Evolutionary conservation across 2,113 vertebrate species (phyloP).

Genomic region (Indri indri): DNA sequence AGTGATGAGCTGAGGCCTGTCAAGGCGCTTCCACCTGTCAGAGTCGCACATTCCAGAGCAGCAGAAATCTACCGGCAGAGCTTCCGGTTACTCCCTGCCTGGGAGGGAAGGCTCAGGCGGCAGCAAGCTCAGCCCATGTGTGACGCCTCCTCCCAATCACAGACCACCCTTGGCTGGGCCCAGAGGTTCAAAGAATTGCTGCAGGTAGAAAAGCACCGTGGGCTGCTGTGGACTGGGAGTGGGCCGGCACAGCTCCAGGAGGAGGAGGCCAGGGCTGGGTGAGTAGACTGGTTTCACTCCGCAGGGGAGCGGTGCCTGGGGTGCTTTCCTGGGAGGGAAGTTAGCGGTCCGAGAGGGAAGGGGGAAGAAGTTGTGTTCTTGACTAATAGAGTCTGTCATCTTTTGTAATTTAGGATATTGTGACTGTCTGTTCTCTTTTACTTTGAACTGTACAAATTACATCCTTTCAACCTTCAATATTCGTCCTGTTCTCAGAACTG

Average conservation of each 20-base stretch:
- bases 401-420: neutral
- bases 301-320: rapidly evolving
- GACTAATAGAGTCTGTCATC: slow-evolving; percentile 52
- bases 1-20: neutral
- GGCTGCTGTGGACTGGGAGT: neutral
- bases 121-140: slow-evolving; percentile 74
- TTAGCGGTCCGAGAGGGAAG: neutral
- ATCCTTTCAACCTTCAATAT: neutral
- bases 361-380: neutral
- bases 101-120: slow-evolving; percentile 75
- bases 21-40: neutral
- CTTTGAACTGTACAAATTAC: neutral
- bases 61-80: slow-evolving; percentile 62
- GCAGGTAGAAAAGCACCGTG: neutral
- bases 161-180: slow-evolving; percentile 41
- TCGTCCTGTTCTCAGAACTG: neutral
- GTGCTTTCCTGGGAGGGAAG: neutral
- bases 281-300: neutral
- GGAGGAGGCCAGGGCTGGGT: neutral
- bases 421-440: neutral
- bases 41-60: slow-evolving; percentile 70
- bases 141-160: slow-evolving; percentile 82
- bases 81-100: slow-evolving; percentile 68
- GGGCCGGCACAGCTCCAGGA: rapidly evolving
- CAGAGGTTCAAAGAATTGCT: slow-evolving; percentile 58